Conservation (phyloP, 2,113 vertebrate genomes). For the Phylloscopus trochilus region DNA sequence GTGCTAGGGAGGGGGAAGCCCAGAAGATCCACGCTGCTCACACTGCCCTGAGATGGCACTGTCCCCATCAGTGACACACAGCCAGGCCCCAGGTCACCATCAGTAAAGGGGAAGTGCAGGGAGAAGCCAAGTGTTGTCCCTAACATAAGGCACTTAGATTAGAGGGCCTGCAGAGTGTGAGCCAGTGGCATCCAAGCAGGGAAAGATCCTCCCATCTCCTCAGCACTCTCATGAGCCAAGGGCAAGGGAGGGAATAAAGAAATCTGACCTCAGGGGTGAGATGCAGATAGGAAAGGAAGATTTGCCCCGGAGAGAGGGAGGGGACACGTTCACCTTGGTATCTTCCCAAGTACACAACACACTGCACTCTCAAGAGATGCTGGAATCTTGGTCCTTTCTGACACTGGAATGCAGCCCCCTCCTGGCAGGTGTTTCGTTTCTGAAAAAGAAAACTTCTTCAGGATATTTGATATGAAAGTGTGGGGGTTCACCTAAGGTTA, state of each 20-base stretch:
- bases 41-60: not conserved
- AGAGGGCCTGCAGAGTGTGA: not conserved
- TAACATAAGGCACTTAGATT: not conserved
- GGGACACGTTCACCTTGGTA: fast-evolving
- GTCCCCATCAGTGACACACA: not conserved
- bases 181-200: not conserved
- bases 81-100: not conserved
- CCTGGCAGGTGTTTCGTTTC: not conserved
- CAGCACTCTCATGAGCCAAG: not conserved
- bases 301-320: not conserved
- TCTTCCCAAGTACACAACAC: not conserved
- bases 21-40: not conserved
- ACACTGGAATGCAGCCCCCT: not conserved
- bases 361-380: not conserved
- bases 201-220: not conserved
- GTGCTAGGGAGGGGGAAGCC: not conserved
- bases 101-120: not conserved
- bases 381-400: not conserved
- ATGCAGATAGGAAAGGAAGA: not conserved
- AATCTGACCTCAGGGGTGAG: not conserved
- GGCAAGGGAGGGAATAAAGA: not conserved
- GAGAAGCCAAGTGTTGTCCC: not conserved
- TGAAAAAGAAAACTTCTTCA: not conserved
- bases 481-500: not conserved
- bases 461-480: not conserved